Evolutionary conservation across 1,140 invertebrate species (phyloP), one percentile per base, ranked within the genome.

Genomic region (Heliconius hewitsoni): DNA sequence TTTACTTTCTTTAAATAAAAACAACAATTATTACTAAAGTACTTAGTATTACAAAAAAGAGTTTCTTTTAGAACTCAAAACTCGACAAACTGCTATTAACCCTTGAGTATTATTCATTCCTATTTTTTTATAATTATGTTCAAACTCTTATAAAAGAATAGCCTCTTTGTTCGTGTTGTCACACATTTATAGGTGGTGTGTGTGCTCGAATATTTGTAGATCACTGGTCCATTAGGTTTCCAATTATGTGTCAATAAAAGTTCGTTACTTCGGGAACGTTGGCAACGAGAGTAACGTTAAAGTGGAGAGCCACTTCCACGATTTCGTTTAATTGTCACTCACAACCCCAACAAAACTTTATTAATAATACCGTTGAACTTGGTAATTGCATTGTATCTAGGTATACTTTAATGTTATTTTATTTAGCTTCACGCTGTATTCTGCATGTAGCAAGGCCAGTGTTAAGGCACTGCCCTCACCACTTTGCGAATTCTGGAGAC

Each of bases 291-390:
- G 57, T 55, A 11, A 30, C 30, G 42, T 77, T 77, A 34, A 71
- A 75, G 73, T 79, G 78, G 71, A 79, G 78, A 75, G 78, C 27
- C 66, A 50, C 78, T 79, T 13, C 39, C 60, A 60, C 50, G 42
- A 79, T 79, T 79, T 79, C 27, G 74, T 79, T 72, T 79, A 79
- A 79, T 79, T 79, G 78, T 76, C 78, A 76, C 78, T 79, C 60
- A 76, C 78, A 71, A 76, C 78, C 78, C 78, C 57, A 76, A 46
- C 66, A 57, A 30, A 52, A 71, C 78, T 79, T 72, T 52, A 79
- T 76, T 76, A 75, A 79, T 79, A 79, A 79, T 76, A 75, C 50
- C 74, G 71, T 60, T 76, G 50, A 79, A 79, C 57, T 75, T 37
- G 71, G 23, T 76, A 46, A 76, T 57, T 66, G 78, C 73, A 11